A percentile compares a stretch with the other conserved stretches of the same genome.
phyloP scores from a whole-genome alignment of 2,797 vertebrate species.

The Clamator glandarius region DNA sequence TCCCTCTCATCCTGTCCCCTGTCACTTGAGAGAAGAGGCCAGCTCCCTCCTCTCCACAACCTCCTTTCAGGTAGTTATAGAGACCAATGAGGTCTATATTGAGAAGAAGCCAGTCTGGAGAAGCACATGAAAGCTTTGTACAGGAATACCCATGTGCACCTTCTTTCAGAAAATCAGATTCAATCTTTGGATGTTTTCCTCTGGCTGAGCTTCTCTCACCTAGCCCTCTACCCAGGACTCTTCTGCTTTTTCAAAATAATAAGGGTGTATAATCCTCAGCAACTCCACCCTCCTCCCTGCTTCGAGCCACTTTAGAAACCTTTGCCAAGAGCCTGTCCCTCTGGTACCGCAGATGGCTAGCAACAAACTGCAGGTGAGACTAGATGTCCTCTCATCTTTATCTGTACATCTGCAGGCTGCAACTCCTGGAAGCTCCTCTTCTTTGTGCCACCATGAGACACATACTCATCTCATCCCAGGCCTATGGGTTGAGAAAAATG shows the following conservation, averaged over 20 bases:
- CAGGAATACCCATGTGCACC: background rate
- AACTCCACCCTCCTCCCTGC: background rate
- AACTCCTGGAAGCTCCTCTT: background rate
- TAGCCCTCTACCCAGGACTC: background rate
- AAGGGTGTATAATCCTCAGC: background rate
- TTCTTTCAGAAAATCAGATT: background rate
- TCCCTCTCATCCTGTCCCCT: too few species aligned
- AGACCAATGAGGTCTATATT: too few species aligned
- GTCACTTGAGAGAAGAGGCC: too few species aligned
- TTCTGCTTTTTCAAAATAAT: background rate
- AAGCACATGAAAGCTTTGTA: background rate
- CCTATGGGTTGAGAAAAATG: background rate
- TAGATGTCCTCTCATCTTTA: constrained; percentile 36
- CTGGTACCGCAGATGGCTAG: background rate
- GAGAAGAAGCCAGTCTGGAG: background rate
- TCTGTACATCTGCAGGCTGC: constrained; percentile 14
- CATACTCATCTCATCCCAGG: background rate
- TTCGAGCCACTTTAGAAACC: constrained; percentile 11
- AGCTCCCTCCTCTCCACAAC: too few species aligned
- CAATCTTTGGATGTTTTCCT: background rate
- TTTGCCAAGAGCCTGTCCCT: constrained; percentile 17
- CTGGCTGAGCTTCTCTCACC: background rate
- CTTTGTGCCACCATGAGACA: background rate
- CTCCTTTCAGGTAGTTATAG: too few species aligned
- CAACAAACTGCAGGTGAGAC: background rate